Conservation (phyloP, 2,113 vertebrate species). For the Eonycteris spelaea region DNA sequence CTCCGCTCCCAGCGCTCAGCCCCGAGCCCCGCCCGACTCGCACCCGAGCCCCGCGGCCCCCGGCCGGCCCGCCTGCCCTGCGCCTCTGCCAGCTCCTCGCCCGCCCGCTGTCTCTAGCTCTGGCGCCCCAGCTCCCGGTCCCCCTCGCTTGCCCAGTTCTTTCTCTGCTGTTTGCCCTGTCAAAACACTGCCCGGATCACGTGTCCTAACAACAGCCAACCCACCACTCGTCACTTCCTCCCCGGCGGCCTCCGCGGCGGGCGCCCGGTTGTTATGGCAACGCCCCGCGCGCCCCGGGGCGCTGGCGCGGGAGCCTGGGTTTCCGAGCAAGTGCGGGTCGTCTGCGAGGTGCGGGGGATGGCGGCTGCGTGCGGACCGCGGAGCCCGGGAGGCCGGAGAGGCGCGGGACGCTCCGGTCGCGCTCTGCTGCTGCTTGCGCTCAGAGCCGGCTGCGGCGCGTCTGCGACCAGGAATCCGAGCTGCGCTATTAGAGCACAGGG, state of each 20-base stretch:
- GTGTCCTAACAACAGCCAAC: slow-evolving; percentile 84
- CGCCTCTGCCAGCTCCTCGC: slow-evolving; percentile 46
- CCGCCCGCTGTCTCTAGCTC: slow-evolving; percentile 60
- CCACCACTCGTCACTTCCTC: slow-evolving; percentile 65
- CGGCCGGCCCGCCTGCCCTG: neutral
- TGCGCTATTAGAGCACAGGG: neutral
- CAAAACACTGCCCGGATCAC: slow-evolving; percentile 85
- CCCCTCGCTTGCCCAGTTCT: slow-evolving; percentile 67
- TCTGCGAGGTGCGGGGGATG: accelerated
- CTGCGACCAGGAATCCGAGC: neutral
- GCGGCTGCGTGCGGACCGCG: neutral
- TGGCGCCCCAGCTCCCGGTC: slow-evolving; percentile 42
- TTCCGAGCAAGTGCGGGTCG: neutral
- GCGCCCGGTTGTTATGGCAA: slow-evolving; percentile 81
- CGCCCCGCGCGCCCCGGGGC: neutral
- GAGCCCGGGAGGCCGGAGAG: neutral
- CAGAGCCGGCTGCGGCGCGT: neutral
- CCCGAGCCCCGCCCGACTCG: neutral
- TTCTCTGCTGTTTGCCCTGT: slow-evolving; percentile 81
- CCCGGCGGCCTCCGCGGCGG: slow-evolving; percentile 62
- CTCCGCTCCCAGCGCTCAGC: neutral
- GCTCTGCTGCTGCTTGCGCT: neutral
- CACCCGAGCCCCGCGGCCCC: slow-evolving; percentile 32
- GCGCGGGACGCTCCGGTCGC: accelerated
- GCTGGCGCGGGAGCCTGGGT: neutral